Evolutionary conservation across 2,797 vertebrate species (phyloP).

Genomic region (Pogonophryne albipinna): DNA sequence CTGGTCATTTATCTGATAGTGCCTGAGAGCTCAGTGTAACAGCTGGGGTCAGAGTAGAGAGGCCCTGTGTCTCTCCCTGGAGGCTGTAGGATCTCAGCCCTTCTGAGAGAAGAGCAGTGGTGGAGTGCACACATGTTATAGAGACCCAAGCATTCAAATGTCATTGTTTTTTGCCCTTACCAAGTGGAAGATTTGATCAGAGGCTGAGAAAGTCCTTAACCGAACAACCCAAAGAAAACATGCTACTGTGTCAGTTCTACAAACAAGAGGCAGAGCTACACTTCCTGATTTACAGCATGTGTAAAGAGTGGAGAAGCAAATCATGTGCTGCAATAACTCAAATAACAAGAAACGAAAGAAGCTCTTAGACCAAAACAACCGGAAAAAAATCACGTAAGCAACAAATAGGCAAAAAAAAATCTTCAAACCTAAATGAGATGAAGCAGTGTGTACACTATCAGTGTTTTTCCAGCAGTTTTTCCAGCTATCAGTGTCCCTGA

Average conservation of each 20-base stretch:
- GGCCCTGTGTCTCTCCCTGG: slow-evolving; percentile 61
- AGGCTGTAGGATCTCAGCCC: slow-evolving; percentile 55
- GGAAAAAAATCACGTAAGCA: not conserved
- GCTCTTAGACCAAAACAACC: not conserved
- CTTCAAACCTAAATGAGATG: not conserved
- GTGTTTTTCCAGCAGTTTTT: no score
- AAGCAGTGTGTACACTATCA: no score
- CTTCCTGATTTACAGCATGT: not conserved
- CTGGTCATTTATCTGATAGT: slow-evolving; percentile 68
- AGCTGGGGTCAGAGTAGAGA: slow-evolving; percentile 69
- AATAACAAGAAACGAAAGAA: not conserved
- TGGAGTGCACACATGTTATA: slow-evolving; percentile 21
- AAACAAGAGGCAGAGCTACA: slow-evolving; percentile 25
- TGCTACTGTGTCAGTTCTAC: not conserved
- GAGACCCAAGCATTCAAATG: not conserved
- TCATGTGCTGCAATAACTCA: not conserved
- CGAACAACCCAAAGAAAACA: slow-evolving; percentile 24
- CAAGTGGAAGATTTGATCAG: not conserved
- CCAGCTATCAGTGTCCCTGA: no score
- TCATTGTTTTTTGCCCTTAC: not conserved
- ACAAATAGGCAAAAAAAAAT: not conserved
- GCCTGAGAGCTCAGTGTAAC: slow-evolving; percentile 58
- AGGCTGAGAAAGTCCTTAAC: slow-evolving; percentile 3
- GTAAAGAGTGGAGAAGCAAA: not conserved
- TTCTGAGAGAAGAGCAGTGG: slow-evolving; percentile 34